Evolutionary conservation across 2,113 vertebrate genomes (phyloP).

Genomic region (Xiphophorus couchianus): DNA sequence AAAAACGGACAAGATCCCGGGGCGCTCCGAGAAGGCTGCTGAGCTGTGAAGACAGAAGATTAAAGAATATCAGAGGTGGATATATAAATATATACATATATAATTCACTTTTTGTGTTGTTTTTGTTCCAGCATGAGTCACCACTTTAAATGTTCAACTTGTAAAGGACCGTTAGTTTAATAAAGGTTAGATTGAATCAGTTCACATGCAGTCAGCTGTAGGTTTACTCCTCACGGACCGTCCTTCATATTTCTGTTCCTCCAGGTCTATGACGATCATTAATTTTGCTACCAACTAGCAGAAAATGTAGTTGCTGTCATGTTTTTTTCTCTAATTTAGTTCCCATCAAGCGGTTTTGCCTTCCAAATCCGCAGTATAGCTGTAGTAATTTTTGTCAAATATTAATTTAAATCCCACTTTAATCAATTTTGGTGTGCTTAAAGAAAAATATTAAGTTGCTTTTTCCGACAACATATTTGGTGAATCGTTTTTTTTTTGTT

Average conservation of each 20-base stretch:
- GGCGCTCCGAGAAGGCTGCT: conserved; percentile 52
- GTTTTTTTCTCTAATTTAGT: conserved; percentile 39
- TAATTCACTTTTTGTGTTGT: conserved; percentile 73
- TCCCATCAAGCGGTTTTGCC: conserved; percentile 42
- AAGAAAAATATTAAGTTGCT: conserved; percentile 34
- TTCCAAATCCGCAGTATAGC: conserved; percentile 27
- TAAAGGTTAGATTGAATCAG: conserved; percentile 46
- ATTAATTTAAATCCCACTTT: conserved; percentile 35
- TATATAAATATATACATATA: conserved; percentile 57
- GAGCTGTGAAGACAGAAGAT: conserved; percentile 72
- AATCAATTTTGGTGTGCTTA: conserved; percentile 25
- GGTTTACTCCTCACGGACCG: conserved; percentile 13
- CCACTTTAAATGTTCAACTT: conserved; percentile 44
- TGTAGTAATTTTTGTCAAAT: conserved; percentile 32
- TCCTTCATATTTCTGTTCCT: conserved; percentile 9
- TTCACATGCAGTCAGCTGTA: conserved; percentile 40
- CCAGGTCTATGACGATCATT: conserved; percentile 19
- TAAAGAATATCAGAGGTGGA: conserved; percentile 81
- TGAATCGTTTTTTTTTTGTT: conserved; percentile 11
- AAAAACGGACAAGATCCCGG: background rate
- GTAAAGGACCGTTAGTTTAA: conserved; percentile 21
- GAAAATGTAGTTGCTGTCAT: conserved; percentile 37
- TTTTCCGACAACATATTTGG: conserved; percentile 23
- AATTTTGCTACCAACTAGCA: conserved; percentile 47
- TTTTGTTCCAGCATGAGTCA: conserved; percentile 51